Percentiles rank a stretch among this genome's conserved stretches.
These are phyloP conservation scores for Drosophila picticornis DNA, from an alignment of 2,888 invertebrate species.

Conservation along the genomic window DNA sequence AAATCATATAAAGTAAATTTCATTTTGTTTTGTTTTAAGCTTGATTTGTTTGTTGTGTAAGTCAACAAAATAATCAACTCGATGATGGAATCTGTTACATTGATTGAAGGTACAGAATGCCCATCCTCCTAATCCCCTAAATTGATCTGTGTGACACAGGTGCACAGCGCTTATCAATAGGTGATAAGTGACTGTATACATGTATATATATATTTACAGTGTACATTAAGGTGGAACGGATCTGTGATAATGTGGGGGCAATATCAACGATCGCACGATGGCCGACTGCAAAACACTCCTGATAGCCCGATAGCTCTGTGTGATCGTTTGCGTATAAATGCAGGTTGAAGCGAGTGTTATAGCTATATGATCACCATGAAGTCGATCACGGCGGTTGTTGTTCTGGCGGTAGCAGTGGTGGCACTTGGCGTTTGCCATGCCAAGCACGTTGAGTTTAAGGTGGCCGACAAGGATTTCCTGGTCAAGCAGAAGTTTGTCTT, in stretches of 20 bases:
- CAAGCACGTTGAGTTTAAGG: slow-evolving; percentile 78
- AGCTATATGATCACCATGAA: slow-evolving; percentile 78
- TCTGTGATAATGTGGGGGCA: slow-evolving; percentile 51
- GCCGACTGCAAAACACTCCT: slow-evolving; percentile 10
- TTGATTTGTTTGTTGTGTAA: background rate
- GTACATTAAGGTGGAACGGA: slow-evolving; percentile 42
- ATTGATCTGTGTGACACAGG: slow-evolving; percentile 2
- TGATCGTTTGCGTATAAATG: slow-evolving; percentile 46
- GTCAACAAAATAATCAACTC: background rate
- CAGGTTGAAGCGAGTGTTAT: slow-evolving; percentile 19
- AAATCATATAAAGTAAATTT: background rate
- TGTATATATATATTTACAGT: background rate
- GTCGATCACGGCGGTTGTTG: slow-evolving; percentile 81
- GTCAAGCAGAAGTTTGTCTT: slow-evolving; percentile 86
- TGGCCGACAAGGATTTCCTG: slow-evolving; percentile 86
- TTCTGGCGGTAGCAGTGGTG: slow-evolving; percentile 73
- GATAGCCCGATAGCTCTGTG: slow-evolving; percentile 8
- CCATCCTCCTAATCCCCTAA: slow-evolving; percentile 17
- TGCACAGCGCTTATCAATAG: slow-evolving; percentile 36
- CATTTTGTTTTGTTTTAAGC: too few species aligned
- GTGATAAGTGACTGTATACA: background rate
- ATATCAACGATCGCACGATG: slow-evolving; percentile 37
- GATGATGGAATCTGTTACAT: background rate
- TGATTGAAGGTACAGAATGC: background rate
- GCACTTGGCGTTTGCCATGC: slow-evolving; percentile 66